These are phyloP conservation scores for Belgica antarctica DNA, from an alignment of 2,888 invertebrate species.

Conservation along the genomic window DNA sequence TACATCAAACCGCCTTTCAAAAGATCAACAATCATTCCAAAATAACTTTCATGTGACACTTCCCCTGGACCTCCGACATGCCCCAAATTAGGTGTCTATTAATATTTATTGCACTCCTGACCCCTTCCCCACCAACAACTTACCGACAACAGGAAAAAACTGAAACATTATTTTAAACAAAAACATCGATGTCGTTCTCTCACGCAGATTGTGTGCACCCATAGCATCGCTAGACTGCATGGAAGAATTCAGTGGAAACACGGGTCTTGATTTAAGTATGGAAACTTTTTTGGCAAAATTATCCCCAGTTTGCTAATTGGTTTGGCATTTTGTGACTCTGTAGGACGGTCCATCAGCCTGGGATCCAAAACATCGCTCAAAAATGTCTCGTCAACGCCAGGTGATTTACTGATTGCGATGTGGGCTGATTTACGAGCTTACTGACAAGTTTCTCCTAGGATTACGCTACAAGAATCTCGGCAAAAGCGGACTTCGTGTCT, in stretches of 20 bases:
- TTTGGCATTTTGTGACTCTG: too few species aligned
- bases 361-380: constrained; percentile 55
- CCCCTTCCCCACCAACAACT: background rate
- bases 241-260: constrained; percentile 81
- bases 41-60: too few species aligned
- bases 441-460: too few species aligned
- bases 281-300: background rate
- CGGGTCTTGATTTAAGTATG: constrained; percentile 57
- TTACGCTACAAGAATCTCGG: constrained; percentile 90
- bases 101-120: constrained; percentile 11
- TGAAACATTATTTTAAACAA: background rate
- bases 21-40: too few species aligned
- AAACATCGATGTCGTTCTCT: background rate
- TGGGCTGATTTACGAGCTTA: too few species aligned
- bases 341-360: constrained; percentile 56
- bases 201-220: constrained; percentile 67
- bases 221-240: constrained; percentile 91
- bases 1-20: too few species aligned
- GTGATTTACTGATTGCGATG: too few species aligned
- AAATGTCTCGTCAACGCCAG: constrained; percentile 61
- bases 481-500: constrained; percentile 91
- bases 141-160: background rate
- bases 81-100: too few species aligned
- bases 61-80: too few species aligned
- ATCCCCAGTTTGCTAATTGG: background rate